Percentiles rank a stretch among this genome's conserved stretches.
phyloP scores from a whole-genome alignment of 2,113 vertebrate species.

The Pelmatolapia mariae region DNA sequence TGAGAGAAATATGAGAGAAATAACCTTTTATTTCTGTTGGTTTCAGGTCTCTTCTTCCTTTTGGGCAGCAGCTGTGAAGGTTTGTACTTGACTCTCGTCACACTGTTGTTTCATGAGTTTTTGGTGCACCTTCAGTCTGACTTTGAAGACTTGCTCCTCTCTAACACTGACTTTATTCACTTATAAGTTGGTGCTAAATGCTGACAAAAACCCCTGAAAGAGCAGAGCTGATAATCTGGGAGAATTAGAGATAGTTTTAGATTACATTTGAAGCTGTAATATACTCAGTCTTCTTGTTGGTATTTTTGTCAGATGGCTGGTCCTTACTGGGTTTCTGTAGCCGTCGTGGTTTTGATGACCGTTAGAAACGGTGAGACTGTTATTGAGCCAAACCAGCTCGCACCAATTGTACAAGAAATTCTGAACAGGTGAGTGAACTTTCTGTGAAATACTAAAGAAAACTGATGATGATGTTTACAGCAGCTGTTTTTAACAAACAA shows the following conservation, averaged over 20 bases:
- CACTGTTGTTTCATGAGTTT: too few species aligned
- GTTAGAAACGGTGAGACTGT: background rate
- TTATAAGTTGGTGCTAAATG: too few species aligned
- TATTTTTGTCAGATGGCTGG: background rate
- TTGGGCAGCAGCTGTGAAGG: too few species aligned
- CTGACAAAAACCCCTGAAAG: background rate
- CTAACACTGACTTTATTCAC: fast-evolving
- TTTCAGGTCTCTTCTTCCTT: too few species aligned
- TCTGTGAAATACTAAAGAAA: background rate
- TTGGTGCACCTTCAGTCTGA: too few species aligned
- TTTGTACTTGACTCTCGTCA: too few species aligned
- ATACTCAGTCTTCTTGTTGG: too few species aligned
- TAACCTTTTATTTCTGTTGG: too few species aligned
- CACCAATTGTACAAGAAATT: fast-evolving
- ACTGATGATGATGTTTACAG: background rate
- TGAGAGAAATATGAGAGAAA: too few species aligned
- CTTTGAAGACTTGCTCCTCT: too few species aligned
- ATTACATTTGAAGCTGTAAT: too few species aligned
- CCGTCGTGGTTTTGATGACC: fast-evolving
- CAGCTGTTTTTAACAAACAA: background rate
- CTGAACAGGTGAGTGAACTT: background rate
- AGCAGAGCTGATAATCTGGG: fast-evolving
- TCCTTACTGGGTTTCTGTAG: background rate
- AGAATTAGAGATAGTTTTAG: too few species aligned
- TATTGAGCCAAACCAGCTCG: background rate